phyloP scores from a whole-genome alignment of 2,797 vertebrate species.

The Arrhamphus sclerolepis region DNA sequence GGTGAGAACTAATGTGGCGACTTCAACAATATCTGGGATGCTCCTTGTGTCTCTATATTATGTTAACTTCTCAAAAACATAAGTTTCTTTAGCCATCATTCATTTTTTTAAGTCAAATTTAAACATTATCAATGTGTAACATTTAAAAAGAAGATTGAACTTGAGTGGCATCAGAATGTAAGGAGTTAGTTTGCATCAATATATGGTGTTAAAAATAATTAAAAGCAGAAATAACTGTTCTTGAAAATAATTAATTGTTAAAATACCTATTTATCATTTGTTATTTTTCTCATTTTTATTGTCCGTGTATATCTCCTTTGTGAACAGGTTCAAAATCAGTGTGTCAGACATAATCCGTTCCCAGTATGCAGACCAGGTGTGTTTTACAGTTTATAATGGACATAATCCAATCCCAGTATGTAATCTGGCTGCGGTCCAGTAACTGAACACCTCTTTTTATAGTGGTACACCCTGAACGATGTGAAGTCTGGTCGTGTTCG shows the following conservation, averaged over 20 bases:
- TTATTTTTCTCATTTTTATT: not conserved
- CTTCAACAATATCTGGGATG: not conserved
- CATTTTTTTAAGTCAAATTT: not conserved
- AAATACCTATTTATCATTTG: not conserved
- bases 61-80: not conserved
- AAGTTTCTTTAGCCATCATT: not conserved
- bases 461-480: slow-evolving; percentile 88
- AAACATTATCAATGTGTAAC: not conserved
- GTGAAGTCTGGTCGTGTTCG: slow-evolving; percentile 88
- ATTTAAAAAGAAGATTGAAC: not conserved
- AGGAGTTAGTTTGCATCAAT: not conserved
- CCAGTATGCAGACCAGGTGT: slow-evolving; percentile 83
- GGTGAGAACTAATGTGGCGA: slow-evolving; percentile 67
- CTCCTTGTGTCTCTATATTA: not conserved
- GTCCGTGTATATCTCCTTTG: slow-evolving; percentile 3
- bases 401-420: no score
- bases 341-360: slow-evolving; percentile 79
- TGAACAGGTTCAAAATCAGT: slow-evolving; percentile 81
- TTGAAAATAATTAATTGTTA: not conserved
- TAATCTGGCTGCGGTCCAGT: slow-evolving; percentile 15
- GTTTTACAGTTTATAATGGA: not conserved
- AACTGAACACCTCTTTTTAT: slow-evolving; percentile 28
- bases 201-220: not conserved
- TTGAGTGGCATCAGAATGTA: not conserved
- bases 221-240: not conserved